phyloP scores from a whole-genome alignment of 2,113 vertebrate genomes.

The Morone chrysops region DNA sequence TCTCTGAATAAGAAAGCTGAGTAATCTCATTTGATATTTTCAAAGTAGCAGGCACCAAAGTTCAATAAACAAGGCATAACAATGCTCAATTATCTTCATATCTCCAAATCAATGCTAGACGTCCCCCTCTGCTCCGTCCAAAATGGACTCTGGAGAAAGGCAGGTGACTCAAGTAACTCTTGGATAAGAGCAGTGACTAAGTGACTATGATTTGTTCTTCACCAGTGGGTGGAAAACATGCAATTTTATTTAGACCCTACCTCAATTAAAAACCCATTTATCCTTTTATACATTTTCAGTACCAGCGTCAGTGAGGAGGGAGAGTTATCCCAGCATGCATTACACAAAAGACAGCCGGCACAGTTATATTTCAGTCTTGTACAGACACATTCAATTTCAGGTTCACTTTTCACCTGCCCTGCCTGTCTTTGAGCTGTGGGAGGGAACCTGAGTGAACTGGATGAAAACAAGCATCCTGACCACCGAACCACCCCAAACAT shows the following conservation, averaged over 20 bases:
- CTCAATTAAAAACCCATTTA: not conserved
- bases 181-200: slow-evolving; percentile 35
- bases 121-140: slow-evolving; percentile 31
- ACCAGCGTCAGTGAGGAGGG: not conserved
- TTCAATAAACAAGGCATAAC: slow-evolving; percentile 24
- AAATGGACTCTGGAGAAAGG: slow-evolving; percentile 9
- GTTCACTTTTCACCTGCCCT: not conserved
- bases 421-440: not conserved
- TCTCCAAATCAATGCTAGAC: slow-evolving; percentile 9
- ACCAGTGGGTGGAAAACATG: slow-evolving; percentile 29
- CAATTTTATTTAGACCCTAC: slow-evolving; percentile 15
- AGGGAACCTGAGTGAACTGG: not conserved
- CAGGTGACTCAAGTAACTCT: slow-evolving; percentile 41
- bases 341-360: not conserved
- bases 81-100: slow-evolving; percentile 38
- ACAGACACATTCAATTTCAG: not conserved
- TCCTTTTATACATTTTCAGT: not conserved
- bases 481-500: not conserved
- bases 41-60: slow-evolving; percentile 51
- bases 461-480: not conserved
- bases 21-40: slow-evolving; percentile 59
- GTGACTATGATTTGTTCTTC: slow-evolving; percentile 10
- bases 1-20: slow-evolving; percentile 33
- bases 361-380: not conserved
- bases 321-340: slow-evolving; percentile 1